Conservation (phyloP, 2,888 invertebrate genomes). For the Dinocampus coccinellae region DNA sequence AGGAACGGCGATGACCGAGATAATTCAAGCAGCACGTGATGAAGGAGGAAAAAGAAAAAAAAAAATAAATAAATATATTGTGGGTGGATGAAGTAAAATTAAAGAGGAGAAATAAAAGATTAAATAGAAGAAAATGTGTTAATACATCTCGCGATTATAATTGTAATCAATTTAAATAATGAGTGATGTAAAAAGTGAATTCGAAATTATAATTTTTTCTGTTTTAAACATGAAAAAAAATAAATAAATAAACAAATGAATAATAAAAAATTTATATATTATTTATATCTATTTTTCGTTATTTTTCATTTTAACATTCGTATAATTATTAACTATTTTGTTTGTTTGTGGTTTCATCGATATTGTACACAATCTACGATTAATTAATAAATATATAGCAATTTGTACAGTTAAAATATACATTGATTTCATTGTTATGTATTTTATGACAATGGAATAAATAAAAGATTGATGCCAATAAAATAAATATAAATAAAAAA, state of each 20-base stretch:
- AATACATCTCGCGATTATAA: constrained; percentile 13
- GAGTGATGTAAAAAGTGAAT: not conserved
- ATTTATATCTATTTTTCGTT: not conserved
- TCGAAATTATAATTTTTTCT: not conserved
- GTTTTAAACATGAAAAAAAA: not conserved
- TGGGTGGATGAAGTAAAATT: not conserved
- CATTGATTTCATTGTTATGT: not conserved
- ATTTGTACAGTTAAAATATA: not conserved
- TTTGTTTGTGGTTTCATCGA: no score
- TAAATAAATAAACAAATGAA: no score
- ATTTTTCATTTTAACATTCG: no score
- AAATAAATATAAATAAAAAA: not conserved
- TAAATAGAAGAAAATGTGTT: constrained; percentile 38
- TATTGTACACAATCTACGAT: not conserved
- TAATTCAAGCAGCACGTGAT: constrained; percentile 8
- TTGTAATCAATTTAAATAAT: not conserved
- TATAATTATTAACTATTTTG: no score
- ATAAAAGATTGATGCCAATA: not conserved
- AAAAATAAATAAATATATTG: constrained; percentile 1
- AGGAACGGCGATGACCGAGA: constrained; percentile 11
- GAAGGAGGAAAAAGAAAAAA: not conserved
- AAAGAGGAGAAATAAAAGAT: not conserved
- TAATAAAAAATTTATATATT: not conserved
- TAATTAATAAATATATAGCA: not conserved
- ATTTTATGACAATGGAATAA: not conserved